Evolutionary conservation across 2,113 vertebrate genomes (phyloP).

Genomic region (Phrynocephalus versicolor): DNA sequence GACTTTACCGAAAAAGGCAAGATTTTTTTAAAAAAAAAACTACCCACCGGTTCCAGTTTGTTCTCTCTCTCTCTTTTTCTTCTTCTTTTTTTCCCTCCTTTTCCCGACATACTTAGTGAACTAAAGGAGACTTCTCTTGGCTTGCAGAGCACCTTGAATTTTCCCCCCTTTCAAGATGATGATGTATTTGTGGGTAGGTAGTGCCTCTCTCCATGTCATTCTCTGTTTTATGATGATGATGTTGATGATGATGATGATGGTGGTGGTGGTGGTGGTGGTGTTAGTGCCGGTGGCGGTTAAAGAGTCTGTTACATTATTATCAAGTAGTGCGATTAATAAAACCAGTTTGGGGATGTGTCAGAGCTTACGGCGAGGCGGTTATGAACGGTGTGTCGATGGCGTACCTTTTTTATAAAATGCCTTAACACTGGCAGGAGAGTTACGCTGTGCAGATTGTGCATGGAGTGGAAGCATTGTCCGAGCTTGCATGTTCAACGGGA

Average conservation of each 20-base stretch:
- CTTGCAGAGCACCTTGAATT: constrained; percentile 78
- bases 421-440: constrained; percentile 52
- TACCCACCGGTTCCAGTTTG: constrained; percentile 77
- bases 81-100: constrained; percentile 37
- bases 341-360: constrained; percentile 51
- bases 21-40: constrained; percentile 74
- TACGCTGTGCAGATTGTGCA: neutral
- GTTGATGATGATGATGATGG: too few species aligned
- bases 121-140: constrained; percentile 81
- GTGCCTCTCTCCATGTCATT: constrained; percentile 68
- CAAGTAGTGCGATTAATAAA: constrained; percentile 44
- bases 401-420: constrained; percentile 40
- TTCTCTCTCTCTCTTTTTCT: constrained; percentile 56
- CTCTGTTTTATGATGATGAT: constrained; percentile 42
- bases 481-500: constrained; percentile 57
- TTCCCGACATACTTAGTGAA: constrained; percentile 84
- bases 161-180: constrained; percentile 85
- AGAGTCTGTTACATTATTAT: neutral
- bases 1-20: constrained; percentile 79
- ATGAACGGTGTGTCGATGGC: constrained; percentile 30
- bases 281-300: too few species aligned
- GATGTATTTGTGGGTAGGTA: constrained; percentile 96
- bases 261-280: too few species aligned
- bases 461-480: neutral
- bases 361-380: too few species aligned